Conservation (phyloP, 2,113 vertebrate species). For the Chionis minor region DNA sequence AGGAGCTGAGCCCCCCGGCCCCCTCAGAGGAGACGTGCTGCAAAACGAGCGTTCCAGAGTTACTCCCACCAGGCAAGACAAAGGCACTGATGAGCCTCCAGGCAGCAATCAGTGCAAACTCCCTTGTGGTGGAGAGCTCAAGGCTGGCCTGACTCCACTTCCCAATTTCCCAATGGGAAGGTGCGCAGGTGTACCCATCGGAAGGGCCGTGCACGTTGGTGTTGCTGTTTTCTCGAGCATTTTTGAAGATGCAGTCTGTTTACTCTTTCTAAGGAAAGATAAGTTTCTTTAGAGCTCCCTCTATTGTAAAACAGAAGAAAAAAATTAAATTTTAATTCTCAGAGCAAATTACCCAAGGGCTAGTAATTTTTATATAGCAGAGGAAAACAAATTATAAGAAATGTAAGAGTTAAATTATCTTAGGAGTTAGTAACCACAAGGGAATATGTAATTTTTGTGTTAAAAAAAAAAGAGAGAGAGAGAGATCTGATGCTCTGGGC, state of each 20-base stretch:
- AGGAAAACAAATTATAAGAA: not conserved
- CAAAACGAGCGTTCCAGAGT: not conserved
- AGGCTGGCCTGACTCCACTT: not conserved
- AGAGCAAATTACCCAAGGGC: not conserved
- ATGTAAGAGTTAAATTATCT: not conserved
- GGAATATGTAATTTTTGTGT: not conserved
- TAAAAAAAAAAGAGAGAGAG: not conserved
- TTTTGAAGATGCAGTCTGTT: not conserved
- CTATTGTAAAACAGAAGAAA: conserved; percentile 33
- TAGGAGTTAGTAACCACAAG: not conserved
- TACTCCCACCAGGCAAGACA: not conserved
- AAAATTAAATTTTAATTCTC: not conserved
- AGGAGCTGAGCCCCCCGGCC: not conserved
- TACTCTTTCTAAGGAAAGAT: not conserved
- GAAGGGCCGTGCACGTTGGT: rapidly evolving
- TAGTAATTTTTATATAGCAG: not conserved
- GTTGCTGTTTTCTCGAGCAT: not conserved
- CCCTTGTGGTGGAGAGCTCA: not conserved
- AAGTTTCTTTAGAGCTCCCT: conserved; percentile 61
- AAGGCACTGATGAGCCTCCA: not conserved
- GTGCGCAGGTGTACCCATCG: rapidly evolving
- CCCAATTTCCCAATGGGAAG: no score
- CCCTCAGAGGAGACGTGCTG: not conserved
- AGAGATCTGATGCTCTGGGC: not conserved
- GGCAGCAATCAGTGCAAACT: not conserved